A percentile compares a stretch with the other conserved stretches of the same genome.
phyloP scores from a whole-genome alignment of 30 jellyfish, hydroid and myxozoan species.

The Hydractinia echinata region DNA sequence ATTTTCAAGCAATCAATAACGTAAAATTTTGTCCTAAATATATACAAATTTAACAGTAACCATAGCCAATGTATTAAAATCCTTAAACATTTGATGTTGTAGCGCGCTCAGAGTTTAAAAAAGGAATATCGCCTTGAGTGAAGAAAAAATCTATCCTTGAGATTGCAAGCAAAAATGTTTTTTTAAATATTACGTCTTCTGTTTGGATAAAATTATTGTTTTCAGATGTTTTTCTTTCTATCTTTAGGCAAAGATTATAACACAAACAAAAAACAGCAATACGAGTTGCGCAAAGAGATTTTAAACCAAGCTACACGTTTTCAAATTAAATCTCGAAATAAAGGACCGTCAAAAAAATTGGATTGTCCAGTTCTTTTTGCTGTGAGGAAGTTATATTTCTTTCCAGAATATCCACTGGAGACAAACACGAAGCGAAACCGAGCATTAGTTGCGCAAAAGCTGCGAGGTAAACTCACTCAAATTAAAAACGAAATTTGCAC shows the following conservation, averaged over 20 bases:
- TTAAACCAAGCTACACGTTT: conserved; percentile 35
- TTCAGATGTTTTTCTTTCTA: background rate
- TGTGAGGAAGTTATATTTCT: conserved; percentile 26
- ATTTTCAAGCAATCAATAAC: no score
- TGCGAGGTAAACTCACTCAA: conserved; percentile 18
- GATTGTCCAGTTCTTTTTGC: conserved; percentile 42
- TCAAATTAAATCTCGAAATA: conserved; percentile 32
- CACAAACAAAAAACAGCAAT: conserved; percentile 35
- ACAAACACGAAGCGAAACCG: conserved; percentile 34
- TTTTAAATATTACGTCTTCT: no score
- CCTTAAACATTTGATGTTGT: no score
- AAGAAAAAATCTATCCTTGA: no score
- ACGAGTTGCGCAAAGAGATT: conserved; percentile 32
- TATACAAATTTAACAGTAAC: no score
- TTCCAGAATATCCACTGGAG: conserved; percentile 34
- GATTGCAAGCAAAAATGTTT: no score
- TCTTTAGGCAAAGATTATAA: conserved; percentile 34
- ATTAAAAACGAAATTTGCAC: conserved; percentile 26
- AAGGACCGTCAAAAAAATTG: conserved; percentile 38
- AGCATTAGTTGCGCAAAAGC: conserved; percentile 24
- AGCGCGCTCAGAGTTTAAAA: no score
- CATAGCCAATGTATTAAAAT: no score
- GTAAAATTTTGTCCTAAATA: no score
- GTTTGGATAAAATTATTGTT: no score
- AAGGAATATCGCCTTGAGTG: no score